Evolutionary conservation across 2,113 vertebrate genomes (phyloP), one percentile per base, ranked within the genome.

Genomic region (Porphyrio hochstetteri): DNA sequence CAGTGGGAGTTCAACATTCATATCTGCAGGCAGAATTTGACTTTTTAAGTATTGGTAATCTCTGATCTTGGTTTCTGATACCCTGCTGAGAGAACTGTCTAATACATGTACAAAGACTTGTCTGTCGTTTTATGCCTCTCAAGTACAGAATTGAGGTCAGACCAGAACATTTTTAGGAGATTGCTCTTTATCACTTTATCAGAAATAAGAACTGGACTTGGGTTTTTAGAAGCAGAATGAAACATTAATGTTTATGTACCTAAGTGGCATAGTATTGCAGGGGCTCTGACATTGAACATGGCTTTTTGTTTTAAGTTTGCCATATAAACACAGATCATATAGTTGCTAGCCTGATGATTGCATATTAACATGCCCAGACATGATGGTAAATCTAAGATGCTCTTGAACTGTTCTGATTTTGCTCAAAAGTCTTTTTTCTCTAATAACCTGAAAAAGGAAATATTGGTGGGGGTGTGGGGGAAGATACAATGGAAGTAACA

Each of bases 21-120:
- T 76, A 69, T 92, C 75, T 79, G 44, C 74, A 64, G 86, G 63
- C 55, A 93, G 72, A 97, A 88, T 97, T 88, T 92, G 86, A 59
- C 78, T 91, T 94, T 96, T 96, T 91, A 74, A 92, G 70, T 91
- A 81, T 76, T 86, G 53, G 59, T 94, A 92, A 92, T 97, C 86
- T 96, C 80, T 96, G 92, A 92, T 95, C 53, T 94, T 81, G 46
- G 60, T 82, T 94, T 86, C 91, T 93, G 75, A 59, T 81, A 72
- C 46, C 90, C 90, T 94, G 72, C 95, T 92, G 96, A 71, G 92
- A 53, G 67, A 75, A 44, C 33, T 93, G 92, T 79, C 88, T 96
- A 88, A 95, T 82, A 38, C 33, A 6, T 38, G 27, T 80, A 69
- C 84, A 80, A 95, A 91, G 88, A 57, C 65, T 88, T 93, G 33